A percentile compares a stretch with the other conserved stretches of the same genome.
These are phyloP conservation scores for Platycercus adscitus DNA, from an alignment of 2,113 vertebrate genomes.

Conservation along the genomic window DNA sequence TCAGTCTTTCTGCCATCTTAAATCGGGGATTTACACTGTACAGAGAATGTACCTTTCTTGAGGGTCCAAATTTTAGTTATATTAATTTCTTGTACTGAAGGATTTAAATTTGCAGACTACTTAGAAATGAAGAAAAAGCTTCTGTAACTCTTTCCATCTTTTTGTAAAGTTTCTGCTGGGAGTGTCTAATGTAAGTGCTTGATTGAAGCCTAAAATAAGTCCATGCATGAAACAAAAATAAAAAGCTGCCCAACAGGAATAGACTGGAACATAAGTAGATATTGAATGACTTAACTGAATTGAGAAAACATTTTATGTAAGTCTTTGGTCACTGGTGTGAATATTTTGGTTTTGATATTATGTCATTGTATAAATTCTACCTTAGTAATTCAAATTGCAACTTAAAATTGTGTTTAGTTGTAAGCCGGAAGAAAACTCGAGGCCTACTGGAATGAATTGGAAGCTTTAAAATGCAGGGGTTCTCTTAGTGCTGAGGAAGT, in stretches of 20 bases:
- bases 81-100: not conserved
- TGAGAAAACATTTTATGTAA: conserved; percentile 26
- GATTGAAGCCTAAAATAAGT: not conserved
- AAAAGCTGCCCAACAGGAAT: conserved; percentile 37
- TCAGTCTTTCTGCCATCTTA: not conserved
- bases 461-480: conserved; percentile 67
- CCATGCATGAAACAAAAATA: conserved; percentile 15
- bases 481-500: conserved; percentile 60
- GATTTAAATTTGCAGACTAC: not conserved
- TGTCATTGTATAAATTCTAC: not conserved
- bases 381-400: not conserved
- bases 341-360: not conserved
- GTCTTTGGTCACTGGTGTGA: not conserved
- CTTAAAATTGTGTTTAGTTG: conserved; percentile 31
- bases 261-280: not conserved
- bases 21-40: not conserved
- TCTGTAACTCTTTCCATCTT: not conserved
- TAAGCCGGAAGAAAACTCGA: conserved; percentile 52
- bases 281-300: conserved; percentile 23
- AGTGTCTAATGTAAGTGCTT: not conserved
- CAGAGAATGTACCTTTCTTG: not conserved
- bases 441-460: conserved; percentile 1
- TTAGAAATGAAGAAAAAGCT: not conserved
- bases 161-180: not conserved
- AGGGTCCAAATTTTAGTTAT: not conserved